Base-by-base conservation (phyloP, 2,797 vertebrate genomes). In the Clarias laeviceps region DNA sequence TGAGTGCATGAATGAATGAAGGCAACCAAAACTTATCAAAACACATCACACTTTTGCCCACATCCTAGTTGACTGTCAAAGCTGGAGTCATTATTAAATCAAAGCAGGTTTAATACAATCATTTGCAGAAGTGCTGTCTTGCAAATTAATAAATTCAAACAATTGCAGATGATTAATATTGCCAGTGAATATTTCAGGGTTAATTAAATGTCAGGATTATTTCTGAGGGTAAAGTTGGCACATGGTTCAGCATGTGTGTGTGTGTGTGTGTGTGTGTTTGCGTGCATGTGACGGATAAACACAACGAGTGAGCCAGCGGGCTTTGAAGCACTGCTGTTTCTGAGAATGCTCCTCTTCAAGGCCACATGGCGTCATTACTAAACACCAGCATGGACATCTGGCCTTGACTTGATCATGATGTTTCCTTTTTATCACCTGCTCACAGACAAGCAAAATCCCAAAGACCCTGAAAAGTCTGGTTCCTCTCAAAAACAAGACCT, bases 351-450 rank as follows among this genome's bases (percentile, higher is more conserved):
- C 82, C 82, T 89, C 85, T 88, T 89, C 89, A 87, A 89, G 90
- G 90, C 88, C 78, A 80, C 65, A 89, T 90, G 89, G 82, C 90
- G 65, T 91, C 91, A 91, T 89, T 83, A 69, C 77, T 66, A 84
- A 90, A 89, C 85, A 73, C 82, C 84, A 92, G 86, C 68, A 27
- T 86, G 84, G 88, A 90, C 90, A 88, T 88, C 91, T 92, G 90
- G 90, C 84, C 89, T 90, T 89, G 89, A 87, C 87, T 89, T 88
- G 89, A 90, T 87, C 87, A 89, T 84, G 89, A 90, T 87, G 88
- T 89, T 90, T 90, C 85, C 86, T 87, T 89, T 90, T 90, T 91
- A 90, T 91, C 90, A 92, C 91, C 90, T 91, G 90, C 89, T 89
- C 70, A 85, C 80, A 84, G 85, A 73, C 82, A 74, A 86, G 81